Conservation (phyloP, 2,888 invertebrate genomes). For the Euplexia lucipara region DNA sequence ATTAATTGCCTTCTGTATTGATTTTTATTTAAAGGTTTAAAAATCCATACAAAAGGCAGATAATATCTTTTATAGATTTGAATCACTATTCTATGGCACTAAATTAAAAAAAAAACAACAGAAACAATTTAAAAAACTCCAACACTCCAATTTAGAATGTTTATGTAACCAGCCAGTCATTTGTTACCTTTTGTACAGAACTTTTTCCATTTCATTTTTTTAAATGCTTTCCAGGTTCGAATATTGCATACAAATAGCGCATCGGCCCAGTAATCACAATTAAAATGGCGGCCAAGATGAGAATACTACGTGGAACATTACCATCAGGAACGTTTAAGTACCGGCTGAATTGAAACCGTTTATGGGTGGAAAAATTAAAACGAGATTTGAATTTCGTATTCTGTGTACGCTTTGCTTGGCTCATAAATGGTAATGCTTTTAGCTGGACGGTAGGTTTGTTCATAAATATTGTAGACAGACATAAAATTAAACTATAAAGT, state of each 20-base stretch:
- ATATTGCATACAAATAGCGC: conserved; percentile 73
- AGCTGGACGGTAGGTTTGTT: conserved; percentile 21
- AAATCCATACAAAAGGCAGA: not conserved
- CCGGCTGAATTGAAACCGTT: conserved; percentile 74
- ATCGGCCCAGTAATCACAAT: conserved; percentile 71
- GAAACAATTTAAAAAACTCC: conserved; percentile 5
- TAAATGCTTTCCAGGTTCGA: conserved; percentile 52
- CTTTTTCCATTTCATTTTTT: conserved; percentile 46
- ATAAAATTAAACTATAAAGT: conserved; percentile 3
- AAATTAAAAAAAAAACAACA: not conserved
- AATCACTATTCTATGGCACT: not conserved
- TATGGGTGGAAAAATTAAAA: conserved; percentile 73
- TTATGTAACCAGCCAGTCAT: conserved; percentile 32
- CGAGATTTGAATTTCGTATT: conserved; percentile 69
- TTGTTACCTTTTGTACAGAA: conserved; percentile 46
- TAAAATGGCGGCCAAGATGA: conserved; percentile 70
- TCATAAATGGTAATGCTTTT: conserved; percentile 66
- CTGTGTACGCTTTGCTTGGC: conserved; percentile 56
- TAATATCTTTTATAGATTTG: not conserved
- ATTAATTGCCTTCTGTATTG: too few species aligned
- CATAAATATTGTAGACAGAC: conserved; percentile 26
- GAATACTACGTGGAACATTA: conserved; percentile 69
- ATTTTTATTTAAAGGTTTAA: too few species aligned
- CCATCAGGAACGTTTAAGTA: conserved; percentile 69
- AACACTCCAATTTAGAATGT: conserved; percentile 18